Evolutionary conservation across 64 coral and sea anemone genomes (phyloP).

Genomic region (Montipora capricornis): DNA sequence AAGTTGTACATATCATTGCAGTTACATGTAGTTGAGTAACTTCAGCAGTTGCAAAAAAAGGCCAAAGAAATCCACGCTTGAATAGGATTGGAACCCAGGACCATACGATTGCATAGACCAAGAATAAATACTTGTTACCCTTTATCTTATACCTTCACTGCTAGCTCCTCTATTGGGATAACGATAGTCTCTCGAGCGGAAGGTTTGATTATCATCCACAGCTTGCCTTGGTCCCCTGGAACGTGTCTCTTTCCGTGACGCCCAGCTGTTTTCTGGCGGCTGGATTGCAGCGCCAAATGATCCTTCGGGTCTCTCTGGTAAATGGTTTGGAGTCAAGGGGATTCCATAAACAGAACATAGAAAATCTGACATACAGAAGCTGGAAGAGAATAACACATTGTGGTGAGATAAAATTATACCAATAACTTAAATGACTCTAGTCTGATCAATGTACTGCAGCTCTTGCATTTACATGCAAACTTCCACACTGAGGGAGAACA

Average conservation of each 20-base stretch:
- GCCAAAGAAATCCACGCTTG: no score
- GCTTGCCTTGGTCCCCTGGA: not conserved
- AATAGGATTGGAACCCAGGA: no score
- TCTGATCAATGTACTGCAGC: not conserved
- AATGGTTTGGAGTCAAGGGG: constrained; percentile 73
- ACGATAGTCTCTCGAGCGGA: constrained; percentile 56
- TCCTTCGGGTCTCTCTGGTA: constrained; percentile 96
- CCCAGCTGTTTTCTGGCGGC: constrained; percentile 4
- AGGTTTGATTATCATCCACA: constrained; percentile 14
- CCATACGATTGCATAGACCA: no score
- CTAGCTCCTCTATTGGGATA: constrained; percentile 9
- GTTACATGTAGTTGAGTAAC: no score
- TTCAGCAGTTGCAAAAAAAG: no score
- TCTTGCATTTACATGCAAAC: no score
- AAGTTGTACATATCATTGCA: no score
- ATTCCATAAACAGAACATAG: constrained; percentile 87
- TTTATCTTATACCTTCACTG: constrained; percentile 3
- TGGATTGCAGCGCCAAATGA: constrained; percentile 72
- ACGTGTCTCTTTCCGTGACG: not conserved
- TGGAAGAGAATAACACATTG: constrained; percentile 21
- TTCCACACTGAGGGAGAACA: no score
- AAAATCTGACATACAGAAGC: constrained; percentile 96
- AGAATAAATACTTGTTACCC: no score
- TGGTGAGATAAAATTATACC: no score
- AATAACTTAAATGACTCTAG: no score